Evolutionary conservation across 2,113 vertebrate genomes (phyloP).

Genomic region (Dicrurus megarhynchus): DNA sequence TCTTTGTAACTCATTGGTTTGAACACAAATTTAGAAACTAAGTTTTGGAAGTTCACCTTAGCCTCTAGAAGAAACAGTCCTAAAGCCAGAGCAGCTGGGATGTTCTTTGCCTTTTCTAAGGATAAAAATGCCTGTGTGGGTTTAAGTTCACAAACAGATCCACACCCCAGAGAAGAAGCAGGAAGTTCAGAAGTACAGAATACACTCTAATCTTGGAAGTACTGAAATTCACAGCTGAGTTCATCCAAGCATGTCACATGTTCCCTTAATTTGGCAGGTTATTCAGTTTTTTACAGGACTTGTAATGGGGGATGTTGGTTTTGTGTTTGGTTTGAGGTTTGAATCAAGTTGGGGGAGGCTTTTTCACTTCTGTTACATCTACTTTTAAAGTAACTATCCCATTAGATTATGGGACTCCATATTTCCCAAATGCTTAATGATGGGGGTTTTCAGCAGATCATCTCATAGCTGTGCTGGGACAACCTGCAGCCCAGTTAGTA

Average conservation of each 20-base stretch:
- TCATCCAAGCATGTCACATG: background rate
- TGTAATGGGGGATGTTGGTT: background rate
- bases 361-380: background rate
- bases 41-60: background rate
- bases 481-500: background rate
- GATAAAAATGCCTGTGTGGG: background rate
- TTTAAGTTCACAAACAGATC: background rate
- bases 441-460: background rate
- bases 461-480: background rate
- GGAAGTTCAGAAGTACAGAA: background rate
- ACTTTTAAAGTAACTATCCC: background rate
- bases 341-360: background rate
- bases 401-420: background rate
- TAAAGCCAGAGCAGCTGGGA: background rate
- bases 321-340: background rate
- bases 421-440: background rate
- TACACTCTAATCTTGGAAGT: background rate
- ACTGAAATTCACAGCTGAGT: background rate
- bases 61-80: background rate
- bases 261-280: background rate
- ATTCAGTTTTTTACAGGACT: background rate
- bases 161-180: background rate
- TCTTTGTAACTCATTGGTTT: background rate
- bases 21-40: background rate
- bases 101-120: background rate